These are phyloP conservation scores for Isaurus tuberculatus DNA, from an alignment of 92 coral and sea anemone genomes.

Conservation along the genomic window DNA sequence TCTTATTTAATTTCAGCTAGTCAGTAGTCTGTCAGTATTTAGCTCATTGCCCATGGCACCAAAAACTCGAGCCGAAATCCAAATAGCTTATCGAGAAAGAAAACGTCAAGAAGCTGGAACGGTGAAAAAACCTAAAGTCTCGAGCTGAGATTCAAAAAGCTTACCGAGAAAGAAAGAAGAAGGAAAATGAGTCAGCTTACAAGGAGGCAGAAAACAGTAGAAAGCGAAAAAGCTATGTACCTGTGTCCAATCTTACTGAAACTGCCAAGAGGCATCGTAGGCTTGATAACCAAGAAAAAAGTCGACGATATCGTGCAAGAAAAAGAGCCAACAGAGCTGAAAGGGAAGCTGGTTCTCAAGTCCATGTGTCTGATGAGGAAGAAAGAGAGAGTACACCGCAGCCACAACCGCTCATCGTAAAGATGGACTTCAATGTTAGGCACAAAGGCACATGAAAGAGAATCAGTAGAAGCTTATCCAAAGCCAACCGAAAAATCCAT, in stretches of 20 bases:
- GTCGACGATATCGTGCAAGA: conserved; percentile 29
- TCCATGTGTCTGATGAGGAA: conserved; percentile 4
- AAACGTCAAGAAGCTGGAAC: not conserved
- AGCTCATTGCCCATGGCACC: conserved; percentile 33
- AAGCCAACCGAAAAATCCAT: conserved; percentile 26
- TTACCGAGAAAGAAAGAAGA: conserved; percentile 33
- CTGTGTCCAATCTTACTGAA: not conserved
- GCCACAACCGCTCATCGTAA: conserved; percentile 21
- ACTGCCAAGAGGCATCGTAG: conserved; percentile 32
- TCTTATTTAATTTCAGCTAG: too few species aligned
- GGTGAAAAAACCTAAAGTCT: not conserved
- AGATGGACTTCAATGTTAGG: conserved; percentile 38
- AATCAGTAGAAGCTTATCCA: conserved; percentile 43
- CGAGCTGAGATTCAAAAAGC: conserved; percentile 35
- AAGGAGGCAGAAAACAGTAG: conserved; percentile 33
- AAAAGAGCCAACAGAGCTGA: conserved; percentile 25
- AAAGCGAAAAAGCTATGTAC: conserved; percentile 28
- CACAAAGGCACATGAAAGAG: conserved; percentile 25
- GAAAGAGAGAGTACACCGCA: not conserved
- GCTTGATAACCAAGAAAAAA: conserved; percentile 31
- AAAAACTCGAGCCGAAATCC: conserved; percentile 9
- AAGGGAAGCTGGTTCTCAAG: not conserved
- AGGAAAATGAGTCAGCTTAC: conserved; percentile 13
- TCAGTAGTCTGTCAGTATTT: too few species aligned
- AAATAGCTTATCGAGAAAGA: conserved; percentile 31